Conservation (phyloP, 2,888 invertebrate genomes). For the Limnephilus lunatus region DNA sequence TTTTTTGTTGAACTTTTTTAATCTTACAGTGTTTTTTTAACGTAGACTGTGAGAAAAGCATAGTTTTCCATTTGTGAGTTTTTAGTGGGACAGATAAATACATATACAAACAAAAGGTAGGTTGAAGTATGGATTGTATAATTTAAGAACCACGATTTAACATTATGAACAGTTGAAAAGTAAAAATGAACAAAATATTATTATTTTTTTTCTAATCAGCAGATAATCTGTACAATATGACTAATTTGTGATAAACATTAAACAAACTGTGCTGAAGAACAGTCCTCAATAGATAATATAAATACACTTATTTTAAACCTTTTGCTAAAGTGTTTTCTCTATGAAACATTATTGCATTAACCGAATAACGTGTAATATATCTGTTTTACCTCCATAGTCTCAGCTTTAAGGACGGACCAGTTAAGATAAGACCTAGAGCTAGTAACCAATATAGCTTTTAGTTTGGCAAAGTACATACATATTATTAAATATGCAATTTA, state of each 20-base stretch:
- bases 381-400: not conserved
- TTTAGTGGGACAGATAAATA: not conserved
- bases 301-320: not conserved
- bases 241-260: not conserved
- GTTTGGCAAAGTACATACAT: not conserved
- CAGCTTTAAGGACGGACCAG: not conserved
- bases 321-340: not conserved
- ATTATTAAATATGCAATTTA: not conserved
- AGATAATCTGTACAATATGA: not conserved
- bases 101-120: not conserved
- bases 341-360: not conserved
- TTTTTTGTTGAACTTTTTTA: too few species aligned
- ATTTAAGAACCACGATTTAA: not conserved
- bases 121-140: not conserved
- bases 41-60: not conserved
- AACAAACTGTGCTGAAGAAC: not conserved
- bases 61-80: not conserved
- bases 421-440: not conserved
- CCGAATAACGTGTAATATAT: not conserved
- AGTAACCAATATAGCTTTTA: not conserved
- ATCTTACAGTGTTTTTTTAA: too few species aligned
- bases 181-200: not conserved
- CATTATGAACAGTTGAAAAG: not conserved
- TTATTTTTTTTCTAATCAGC: not conserved
- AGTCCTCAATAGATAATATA: not conserved